phyloP scores from a whole-genome alignment of 2,113 vertebrate species.

The Archocentrus centrarchus region DNA sequence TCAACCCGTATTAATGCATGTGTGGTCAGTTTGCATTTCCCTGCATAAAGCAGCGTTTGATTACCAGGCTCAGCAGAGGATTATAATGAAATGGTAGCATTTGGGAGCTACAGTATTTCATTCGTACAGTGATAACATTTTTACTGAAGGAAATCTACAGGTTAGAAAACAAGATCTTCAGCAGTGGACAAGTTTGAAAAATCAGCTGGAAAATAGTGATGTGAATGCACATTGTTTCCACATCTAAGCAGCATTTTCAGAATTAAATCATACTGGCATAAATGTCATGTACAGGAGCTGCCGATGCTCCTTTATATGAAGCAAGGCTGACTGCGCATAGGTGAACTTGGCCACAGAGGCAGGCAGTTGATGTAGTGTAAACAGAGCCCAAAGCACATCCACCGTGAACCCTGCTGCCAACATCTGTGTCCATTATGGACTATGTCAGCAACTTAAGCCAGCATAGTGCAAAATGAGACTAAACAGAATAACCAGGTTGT shows the following conservation, averaged over 20 bases:
- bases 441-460: background rate
- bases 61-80: background rate
- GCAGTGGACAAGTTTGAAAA: background rate
- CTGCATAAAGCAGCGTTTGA: background rate
- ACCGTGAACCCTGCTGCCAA: background rate
- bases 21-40: background rate
- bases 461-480: background rate
- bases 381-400: background rate
- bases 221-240: background rate
- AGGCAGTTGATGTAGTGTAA: constrained; percentile 7
- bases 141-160: background rate
- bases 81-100: background rate
- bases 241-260: background rate
- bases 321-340: background rate
- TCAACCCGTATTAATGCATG: background rate
- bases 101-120: background rate
- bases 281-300: background rate
- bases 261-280: background rate
- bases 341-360: background rate
- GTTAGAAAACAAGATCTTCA: background rate
- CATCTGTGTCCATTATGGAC: background rate
- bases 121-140: background rate
- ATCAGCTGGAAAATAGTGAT: background rate
- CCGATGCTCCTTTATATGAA: background rate
- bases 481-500: background rate